Conservation (phyloP, 2,797 vertebrate genomes). For the Serranus cabrilla region DNA sequence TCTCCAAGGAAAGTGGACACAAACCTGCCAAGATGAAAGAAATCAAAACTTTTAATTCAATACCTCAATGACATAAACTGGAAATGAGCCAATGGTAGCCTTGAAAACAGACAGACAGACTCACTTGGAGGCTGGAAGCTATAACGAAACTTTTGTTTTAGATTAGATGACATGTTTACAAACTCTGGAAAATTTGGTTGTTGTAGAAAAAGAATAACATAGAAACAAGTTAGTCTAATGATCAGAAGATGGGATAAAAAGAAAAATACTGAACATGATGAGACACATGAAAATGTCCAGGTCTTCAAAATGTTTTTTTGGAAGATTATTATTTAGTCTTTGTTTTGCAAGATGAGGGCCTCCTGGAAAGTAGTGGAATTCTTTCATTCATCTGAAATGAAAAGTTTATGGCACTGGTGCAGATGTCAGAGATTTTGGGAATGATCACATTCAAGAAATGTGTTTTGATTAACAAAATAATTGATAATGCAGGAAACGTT, state of each 20-base stretch:
- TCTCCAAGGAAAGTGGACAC: conserved; percentile 20
- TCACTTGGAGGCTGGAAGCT: background rate
- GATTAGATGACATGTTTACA: background rate
- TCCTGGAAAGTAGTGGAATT: background rate
- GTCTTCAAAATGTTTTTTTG: background rate
- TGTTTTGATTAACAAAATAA: background rate
- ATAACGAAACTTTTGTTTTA: background rate
- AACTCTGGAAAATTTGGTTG: background rate
- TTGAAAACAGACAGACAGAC: background rate
- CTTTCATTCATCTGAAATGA: background rate
- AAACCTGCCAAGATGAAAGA: conserved; percentile 23
- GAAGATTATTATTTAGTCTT: background rate
- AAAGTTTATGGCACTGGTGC: background rate
- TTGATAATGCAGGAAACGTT: background rate
- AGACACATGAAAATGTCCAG: background rate
- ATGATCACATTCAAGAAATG: background rate
- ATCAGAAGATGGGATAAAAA: background rate
- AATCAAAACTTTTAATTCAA: conserved; percentile 3
- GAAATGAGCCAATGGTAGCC: background rate
- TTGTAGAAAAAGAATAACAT: background rate
- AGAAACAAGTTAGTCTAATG: background rate
- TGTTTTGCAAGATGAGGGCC: conserved; percentile 3
- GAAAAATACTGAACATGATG: background rate
- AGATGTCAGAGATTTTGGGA: background rate
- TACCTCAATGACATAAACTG: background rate